Percentiles rank a stretch among this genome's conserved stretches.
These are phyloP conservation scores for Styela clava DNA, from an alignment of 23 tunicate genomes.

Conservation along the genomic window DNA sequence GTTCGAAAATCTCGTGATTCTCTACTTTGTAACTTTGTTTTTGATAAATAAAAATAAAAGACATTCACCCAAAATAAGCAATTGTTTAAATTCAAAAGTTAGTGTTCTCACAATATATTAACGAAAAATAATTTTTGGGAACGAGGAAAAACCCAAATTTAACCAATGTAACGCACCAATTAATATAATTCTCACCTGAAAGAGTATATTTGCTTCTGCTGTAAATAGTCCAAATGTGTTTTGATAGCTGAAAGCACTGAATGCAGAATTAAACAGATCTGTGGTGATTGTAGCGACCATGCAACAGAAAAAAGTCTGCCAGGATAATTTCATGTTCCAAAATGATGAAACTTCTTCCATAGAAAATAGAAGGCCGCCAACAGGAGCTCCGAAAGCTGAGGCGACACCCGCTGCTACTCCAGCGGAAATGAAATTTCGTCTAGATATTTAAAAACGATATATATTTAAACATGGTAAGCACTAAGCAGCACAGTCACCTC, in stretches of 20 bases:
- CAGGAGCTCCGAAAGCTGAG: constrained; percentile 99
- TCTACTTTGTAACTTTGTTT: no score
- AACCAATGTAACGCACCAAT: no score
- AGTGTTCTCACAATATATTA: no score
- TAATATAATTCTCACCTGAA: no score
- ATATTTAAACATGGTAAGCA: no score
- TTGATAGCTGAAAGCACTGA: constrained; percentile 74
- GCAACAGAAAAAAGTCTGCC: constrained; percentile 99
- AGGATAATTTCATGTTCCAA: constrained; percentile 96
- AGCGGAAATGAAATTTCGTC: constrained; percentile 98
- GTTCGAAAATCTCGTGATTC: no score
- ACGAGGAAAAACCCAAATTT: no score
- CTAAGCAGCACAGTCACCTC: background rate
- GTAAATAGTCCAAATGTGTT: constrained; percentile 88
- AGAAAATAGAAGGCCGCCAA: constrained; percentile 97
- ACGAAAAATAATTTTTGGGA: no score
- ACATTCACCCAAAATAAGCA: no score
- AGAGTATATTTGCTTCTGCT: constrained; percentile 88
- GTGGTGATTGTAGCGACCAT: constrained; percentile 99
- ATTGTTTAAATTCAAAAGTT: no score
- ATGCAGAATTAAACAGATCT: constrained; percentile 94
- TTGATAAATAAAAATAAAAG: no score
- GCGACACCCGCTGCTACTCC: constrained; percentile 99
- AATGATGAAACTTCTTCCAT: constrained; percentile 99
- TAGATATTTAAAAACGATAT: constrained; percentile 8